Evolutionary conservation across 2,888 invertebrate species (phyloP).

Genomic region (Andricus curvator): DNA sequence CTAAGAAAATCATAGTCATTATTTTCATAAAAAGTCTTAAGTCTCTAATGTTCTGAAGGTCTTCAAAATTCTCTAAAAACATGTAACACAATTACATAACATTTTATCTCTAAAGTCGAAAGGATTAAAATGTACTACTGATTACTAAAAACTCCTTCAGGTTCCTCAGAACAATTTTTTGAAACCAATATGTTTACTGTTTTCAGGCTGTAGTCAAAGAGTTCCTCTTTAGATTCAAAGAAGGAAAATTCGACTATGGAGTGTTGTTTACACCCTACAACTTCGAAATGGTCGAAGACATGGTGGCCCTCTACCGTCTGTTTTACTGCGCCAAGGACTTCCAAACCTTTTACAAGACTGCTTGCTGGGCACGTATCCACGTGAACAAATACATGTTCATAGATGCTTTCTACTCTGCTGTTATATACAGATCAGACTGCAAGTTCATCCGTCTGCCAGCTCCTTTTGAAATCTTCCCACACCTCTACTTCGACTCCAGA

Average conservation of each 20-base stretch:
- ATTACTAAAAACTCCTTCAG: too few relatives aligned
- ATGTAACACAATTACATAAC: too few relatives aligned
- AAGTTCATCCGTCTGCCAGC: constrained; percentile 85
- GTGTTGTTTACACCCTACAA: constrained; percentile 85
- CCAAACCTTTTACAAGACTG: constrained; percentile 85
- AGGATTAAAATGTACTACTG: too few relatives aligned
- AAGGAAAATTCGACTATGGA: constrained; percentile 81
- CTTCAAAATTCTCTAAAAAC: too few relatives aligned
- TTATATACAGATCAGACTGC: constrained; percentile 83
- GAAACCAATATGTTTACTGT: background rate
- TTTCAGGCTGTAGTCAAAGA: constrained; percentile 68
- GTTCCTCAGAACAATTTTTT: too few relatives aligned
- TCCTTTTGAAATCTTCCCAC: constrained; percentile 86
- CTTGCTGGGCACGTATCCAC: constrained; percentile 84
- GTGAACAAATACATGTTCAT: constrained; percentile 86
- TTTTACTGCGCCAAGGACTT: constrained; percentile 87
- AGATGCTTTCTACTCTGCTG: constrained; percentile 83
- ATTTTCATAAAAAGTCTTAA: background rate
- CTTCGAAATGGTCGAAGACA: constrained; percentile 82
- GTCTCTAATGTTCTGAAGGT: background rate
- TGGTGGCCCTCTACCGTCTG: constrained; percentile 83
- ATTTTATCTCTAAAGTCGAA: too few relatives aligned
- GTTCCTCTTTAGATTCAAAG: constrained; percentile 66
- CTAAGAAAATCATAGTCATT: background rate
- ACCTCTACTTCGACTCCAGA: constrained; percentile 85